A percentile compares a stretch with the other conserved stretches of the same genome.
Conservation (phyloP, 2,888 invertebrate species). For the Rhamnusium bicolor region DNA sequence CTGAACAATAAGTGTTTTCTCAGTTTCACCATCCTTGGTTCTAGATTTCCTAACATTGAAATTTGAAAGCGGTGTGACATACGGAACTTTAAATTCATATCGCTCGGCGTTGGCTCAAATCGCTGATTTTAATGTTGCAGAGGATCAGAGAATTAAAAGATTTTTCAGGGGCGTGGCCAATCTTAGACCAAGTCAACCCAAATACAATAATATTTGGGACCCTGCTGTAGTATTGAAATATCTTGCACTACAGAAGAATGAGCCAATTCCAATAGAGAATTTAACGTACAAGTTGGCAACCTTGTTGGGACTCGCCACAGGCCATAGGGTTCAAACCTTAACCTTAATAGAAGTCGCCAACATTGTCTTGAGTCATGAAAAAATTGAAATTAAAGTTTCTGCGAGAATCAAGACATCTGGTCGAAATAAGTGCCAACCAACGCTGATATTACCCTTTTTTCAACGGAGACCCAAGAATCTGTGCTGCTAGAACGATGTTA, state of each 20-base stretch:
- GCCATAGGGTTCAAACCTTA: slow-evolving; percentile 38
- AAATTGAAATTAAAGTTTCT: slow-evolving; percentile 36
- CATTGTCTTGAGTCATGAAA: slow-evolving; percentile 1
- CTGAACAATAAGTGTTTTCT: no score
- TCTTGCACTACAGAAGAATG: no score
- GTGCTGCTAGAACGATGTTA: slow-evolving; percentile 15
- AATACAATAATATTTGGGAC: background rate
- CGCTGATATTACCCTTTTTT: slow-evolving; percentile 27
- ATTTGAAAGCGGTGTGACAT: background rate
- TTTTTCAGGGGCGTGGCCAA: no score
- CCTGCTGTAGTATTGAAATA: background rate
- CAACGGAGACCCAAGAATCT: slow-evolving; percentile 22
- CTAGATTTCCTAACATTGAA: background rate
- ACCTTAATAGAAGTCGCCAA: slow-evolving; percentile 23
- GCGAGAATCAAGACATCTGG: slow-evolving; percentile 39
- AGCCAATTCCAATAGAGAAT: slow-evolving; percentile 14
- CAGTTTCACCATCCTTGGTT: background rate
- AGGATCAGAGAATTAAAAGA: no score
- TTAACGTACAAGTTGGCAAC: slow-evolving; percentile 27
- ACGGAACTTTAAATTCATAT: no score
- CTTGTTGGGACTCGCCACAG: slow-evolving; percentile 33
- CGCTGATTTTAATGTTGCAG: no score
- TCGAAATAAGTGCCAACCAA: slow-evolving; percentile 27
- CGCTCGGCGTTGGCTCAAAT: no score
- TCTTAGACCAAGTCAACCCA: no score